A percentile compares a stretch with the other conserved stretches of the same genome.
Conservation (phyloP, 2,888 invertebrate species). For the Nezara viridula region DNA sequence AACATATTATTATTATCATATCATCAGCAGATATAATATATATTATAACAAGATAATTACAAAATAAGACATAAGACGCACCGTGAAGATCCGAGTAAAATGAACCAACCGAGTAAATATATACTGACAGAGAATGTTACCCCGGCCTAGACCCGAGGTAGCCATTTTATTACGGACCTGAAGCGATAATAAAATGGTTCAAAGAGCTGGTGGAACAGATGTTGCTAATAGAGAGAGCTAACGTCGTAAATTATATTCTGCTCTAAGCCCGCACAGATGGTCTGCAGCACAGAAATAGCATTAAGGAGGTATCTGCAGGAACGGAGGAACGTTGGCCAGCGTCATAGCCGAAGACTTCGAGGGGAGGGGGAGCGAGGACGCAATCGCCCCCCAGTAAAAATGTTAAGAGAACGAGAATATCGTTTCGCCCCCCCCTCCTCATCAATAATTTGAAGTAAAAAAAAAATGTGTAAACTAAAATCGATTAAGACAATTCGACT, state of each 20-base stretch:
- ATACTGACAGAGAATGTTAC: background rate
- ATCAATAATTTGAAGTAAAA: too few relatives aligned
- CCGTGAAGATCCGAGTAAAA: background rate
- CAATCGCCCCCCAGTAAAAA: too few relatives aligned
- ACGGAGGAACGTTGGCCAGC: background rate
- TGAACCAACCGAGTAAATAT: background rate
- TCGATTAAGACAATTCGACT: too few relatives aligned
- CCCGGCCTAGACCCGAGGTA: background rate
- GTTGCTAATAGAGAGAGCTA: background rate
- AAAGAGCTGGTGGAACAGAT: background rate
- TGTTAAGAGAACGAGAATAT: too few relatives aligned
- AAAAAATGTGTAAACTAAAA: too few relatives aligned
- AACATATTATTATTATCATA: background rate
- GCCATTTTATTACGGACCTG: background rate
- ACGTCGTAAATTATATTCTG: slow-evolving; percentile 6
- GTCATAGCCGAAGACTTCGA: too few relatives aligned
- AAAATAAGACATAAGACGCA: background rate
- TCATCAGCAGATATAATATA: too few relatives aligned
- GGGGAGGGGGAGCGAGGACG: too few relatives aligned
- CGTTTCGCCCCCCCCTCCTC: too few relatives aligned
- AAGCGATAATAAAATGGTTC: background rate
- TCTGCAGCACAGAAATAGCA: background rate
- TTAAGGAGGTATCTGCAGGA: background rate
- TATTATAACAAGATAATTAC: too few relatives aligned
- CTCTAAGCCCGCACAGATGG: background rate